A percentile compares a stretch with the other conserved stretches of the same genome.
phyloP scores from a whole-genome alignment of 35 echinoderm and acorn worm species.

The Amphiura filiformis region DNA sequence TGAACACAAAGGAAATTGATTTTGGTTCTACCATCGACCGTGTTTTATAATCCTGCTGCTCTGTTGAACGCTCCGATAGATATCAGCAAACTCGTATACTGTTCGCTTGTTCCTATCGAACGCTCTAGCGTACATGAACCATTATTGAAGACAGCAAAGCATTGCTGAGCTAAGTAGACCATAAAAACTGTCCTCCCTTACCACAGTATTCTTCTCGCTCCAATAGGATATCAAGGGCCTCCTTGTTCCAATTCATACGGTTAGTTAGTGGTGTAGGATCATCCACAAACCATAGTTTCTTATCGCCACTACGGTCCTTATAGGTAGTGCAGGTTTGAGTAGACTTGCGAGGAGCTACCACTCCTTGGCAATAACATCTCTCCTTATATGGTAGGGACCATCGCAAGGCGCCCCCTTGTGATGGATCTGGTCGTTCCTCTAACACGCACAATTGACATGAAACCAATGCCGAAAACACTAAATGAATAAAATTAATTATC shows the following conservation, averaged over 20 bases:
- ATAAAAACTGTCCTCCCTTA: too few relatives aligned
- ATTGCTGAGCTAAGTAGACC: too few relatives aligned
- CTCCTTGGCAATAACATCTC: neutral
- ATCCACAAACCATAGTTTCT: neutral
- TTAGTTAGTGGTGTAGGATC: neutral
- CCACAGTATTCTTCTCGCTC: neutral
- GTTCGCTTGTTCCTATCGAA: too few relatives aligned
- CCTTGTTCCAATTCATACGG: neutral
- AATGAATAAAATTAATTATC: too few relatives aligned
- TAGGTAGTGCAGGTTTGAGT: neutral
- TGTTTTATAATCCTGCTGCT: too few relatives aligned
- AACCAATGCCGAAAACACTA: too few relatives aligned
- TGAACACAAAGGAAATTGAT: too few relatives aligned
- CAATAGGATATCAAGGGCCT: neutral
- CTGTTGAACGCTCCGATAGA: too few relatives aligned
- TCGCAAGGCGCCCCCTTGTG: neutral
- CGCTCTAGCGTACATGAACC: too few relatives aligned
- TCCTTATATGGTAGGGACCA: neutral
- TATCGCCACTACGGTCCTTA: neutral
- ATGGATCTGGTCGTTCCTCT: neutral
- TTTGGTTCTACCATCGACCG: too few relatives aligned
- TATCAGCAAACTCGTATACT: too few relatives aligned
- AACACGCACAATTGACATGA: neutral
- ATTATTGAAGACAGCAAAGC: too few relatives aligned
- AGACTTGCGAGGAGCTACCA: neutral